Percentiles rank a stretch among this genome's conserved stretches.
Conservation (phyloP, 2,113 vertebrate species). For the Ptyas mucosa region DNA sequence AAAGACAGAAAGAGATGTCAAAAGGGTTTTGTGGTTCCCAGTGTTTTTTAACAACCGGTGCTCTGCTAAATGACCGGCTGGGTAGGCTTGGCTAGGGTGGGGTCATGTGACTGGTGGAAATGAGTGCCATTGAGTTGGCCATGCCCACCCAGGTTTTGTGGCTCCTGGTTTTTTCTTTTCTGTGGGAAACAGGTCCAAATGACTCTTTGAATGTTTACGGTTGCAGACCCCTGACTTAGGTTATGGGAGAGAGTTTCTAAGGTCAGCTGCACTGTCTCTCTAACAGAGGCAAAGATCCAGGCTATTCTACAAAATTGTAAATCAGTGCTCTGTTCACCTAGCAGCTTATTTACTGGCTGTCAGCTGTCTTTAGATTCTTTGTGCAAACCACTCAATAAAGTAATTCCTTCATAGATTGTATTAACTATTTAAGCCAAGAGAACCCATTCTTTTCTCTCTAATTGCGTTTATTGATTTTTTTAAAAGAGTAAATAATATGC, state of each 20-base stretch:
- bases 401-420: background rate
- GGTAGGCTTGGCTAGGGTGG: too few species aligned
- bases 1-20: too few species aligned
- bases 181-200: too few species aligned
- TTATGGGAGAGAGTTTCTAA: background rate
- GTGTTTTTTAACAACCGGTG: too few species aligned
- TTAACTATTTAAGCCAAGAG: background rate
- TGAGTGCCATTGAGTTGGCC: too few species aligned
- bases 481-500: constrained; percentile 4
- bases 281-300: background rate
- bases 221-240: background rate
- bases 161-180: background rate
- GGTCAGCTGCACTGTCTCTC: background rate
- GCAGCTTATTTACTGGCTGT: background rate
- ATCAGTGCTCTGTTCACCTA: background rate
- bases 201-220: too few species aligned
- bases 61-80: too few species aligned
- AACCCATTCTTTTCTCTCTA: background rate
- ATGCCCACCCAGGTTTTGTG: too few species aligned
- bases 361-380: background rate
- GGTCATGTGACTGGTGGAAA: too few species aligned
- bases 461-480: constrained; percentile 8
- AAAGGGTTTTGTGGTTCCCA: too few species aligned
- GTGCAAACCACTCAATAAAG: background rate
- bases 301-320: background rate